phyloP scores from a whole-genome alignment of 2,888 invertebrate genomes.

The Bugula neritina region DNA sequence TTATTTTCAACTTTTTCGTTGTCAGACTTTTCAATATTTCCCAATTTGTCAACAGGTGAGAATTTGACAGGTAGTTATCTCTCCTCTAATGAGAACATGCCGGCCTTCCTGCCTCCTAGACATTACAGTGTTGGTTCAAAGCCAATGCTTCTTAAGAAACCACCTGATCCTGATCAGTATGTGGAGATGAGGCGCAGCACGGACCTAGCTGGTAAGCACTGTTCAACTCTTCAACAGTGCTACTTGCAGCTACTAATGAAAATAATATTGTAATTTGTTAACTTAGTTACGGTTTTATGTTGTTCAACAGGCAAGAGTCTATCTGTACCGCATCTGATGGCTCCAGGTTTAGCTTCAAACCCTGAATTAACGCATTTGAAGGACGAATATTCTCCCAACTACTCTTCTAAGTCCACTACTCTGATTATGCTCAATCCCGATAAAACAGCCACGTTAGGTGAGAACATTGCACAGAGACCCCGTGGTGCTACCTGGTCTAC shows the following conservation, averaged over 20 bases:
- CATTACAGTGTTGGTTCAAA: conserved; percentile 22
- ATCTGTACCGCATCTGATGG: conserved; percentile 21
- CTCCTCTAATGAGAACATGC: background rate
- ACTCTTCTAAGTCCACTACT: conserved; percentile 38
- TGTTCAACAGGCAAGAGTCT: conserved; percentile 4
- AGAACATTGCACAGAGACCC: conserved; percentile 34
- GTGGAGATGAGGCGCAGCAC: conserved; percentile 17
- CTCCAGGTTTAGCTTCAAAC: conserved; percentile 11
- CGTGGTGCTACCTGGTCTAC: conserved; percentile 1
- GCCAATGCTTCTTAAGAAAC: background rate
- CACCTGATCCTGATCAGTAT: background rate
- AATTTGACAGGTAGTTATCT: background rate
- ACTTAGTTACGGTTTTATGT: too few relatives aligned
- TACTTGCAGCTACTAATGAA: too few relatives aligned
- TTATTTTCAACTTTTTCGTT: too few relatives aligned
- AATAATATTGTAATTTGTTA: too few relatives aligned
- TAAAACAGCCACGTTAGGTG: conserved; percentile 42
- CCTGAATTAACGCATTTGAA: conserved; percentile 2
- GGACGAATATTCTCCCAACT: conserved; percentile 1
- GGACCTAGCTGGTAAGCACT: background rate
- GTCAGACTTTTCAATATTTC: too few relatives aligned
- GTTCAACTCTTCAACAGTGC: too few relatives aligned
- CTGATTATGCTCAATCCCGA: conserved; percentile 50
- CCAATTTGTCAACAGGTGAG: too few relatives aligned
- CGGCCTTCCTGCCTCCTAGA: background rate